Evolutionary conservation across 1,140 invertebrate species (phyloP).

Genomic region (Pentalonia nigronervosa): DNA sequence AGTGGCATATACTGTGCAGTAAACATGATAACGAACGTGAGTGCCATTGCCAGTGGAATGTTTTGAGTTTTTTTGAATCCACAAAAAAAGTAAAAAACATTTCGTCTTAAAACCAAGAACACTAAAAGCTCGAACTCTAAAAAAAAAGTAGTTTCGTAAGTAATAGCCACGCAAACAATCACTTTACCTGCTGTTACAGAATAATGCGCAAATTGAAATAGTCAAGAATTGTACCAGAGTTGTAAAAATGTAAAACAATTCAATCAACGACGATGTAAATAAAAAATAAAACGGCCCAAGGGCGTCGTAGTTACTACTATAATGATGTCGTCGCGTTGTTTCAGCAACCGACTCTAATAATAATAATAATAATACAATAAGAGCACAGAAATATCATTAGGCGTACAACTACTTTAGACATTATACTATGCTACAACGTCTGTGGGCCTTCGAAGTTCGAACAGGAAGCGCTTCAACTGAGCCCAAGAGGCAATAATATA

Average conservation of each 20-base stretch:
- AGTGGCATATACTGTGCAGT: neutral
- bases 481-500: neutral
- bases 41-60: neutral
- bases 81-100: neutral
- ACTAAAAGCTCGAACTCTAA: neutral
- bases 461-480: neutral
- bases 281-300: neutral
- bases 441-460: neutral
- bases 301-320: neutral
- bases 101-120: neutral
- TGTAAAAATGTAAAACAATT: slow-evolving; percentile 2
- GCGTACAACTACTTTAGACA: neutral
- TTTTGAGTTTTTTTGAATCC: neutral
- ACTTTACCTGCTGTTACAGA: neutral
- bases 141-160: neutral
- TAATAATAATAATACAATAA: neutral
- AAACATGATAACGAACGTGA: neutral
- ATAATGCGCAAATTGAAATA: neutral
- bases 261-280: neutral
- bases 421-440: neutral
- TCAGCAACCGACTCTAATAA: neutral
- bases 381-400: neutral
- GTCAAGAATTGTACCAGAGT: neutral
- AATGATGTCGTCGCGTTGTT: neutral
- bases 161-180: neutral